phyloP scores from a whole-genome alignment of 2,888 invertebrate genomes.

The Malacosoma neustria region DNA sequence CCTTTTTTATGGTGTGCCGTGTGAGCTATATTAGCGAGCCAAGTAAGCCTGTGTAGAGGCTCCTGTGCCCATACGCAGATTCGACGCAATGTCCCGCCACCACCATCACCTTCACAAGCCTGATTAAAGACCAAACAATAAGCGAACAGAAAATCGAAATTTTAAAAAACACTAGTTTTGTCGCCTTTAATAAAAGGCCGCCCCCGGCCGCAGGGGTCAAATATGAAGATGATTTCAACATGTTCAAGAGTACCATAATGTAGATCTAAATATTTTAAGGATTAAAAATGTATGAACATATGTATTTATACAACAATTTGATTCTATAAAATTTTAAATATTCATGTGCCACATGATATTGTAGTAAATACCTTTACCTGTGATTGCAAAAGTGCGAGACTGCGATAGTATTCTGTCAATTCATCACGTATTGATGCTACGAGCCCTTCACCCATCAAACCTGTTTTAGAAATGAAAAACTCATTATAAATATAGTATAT shows the following conservation, averaged over 20 bases:
- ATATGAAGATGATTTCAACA: no score
- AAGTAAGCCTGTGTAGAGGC: slow-evolving; percentile 85
- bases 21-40: slow-evolving; percentile 88
- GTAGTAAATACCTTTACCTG: no score
- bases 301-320: no score
- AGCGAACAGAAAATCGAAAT: no score
- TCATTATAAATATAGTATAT: not conserved
- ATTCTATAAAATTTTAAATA: no score
- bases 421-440: slow-evolving; percentile 89
- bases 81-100: slow-evolving; percentile 79
- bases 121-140: slow-evolving; percentile 14
- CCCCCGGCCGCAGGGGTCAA: no score
- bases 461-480: slow-evolving; percentile 33
- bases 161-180: no score
- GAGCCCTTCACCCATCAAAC: slow-evolving; percentile 89
- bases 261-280: no score
- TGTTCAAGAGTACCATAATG: no score
- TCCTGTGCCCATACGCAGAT: slow-evolving; percentile 89
- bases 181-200: no score
- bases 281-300: no score
- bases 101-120: slow-evolving; percentile 55
- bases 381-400: slow-evolving; percentile 90
- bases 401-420: slow-evolving; percentile 90
- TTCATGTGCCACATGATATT: no score
- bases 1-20: slow-evolving; percentile 86